phyloP scores from a whole-genome alignment of 2,113 vertebrate genomes.

The Spea multiplicata region DNA sequence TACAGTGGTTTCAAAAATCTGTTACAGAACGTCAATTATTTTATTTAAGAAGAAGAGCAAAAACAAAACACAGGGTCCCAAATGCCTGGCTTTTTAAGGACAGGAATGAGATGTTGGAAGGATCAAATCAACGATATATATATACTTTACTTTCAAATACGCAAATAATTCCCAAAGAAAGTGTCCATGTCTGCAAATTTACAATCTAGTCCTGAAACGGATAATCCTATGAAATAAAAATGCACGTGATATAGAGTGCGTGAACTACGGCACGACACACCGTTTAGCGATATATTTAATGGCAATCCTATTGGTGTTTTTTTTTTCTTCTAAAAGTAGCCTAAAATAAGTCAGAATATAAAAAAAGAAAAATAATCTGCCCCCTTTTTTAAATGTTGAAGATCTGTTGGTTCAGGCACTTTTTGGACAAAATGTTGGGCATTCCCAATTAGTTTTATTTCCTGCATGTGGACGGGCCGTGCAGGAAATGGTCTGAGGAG shows the following conservation, averaged over 20 bases:
- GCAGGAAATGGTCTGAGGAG: too few relatives aligned
- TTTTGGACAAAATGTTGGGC: too few relatives aligned
- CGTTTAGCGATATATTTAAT: neutral
- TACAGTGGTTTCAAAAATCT: neutral
- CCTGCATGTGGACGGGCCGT: too few relatives aligned
- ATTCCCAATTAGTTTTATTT: too few relatives aligned
- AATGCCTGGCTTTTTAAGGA: neutral
- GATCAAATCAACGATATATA: constrained; percentile 8
- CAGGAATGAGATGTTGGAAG: neutral
- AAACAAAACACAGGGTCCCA: neutral
- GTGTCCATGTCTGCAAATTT: constrained; percentile 21
- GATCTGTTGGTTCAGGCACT: too few relatives aligned
- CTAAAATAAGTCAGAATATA: constrained; percentile 20
- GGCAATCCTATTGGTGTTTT: constrained; percentile 15
- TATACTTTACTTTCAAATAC: constrained; percentile 22
- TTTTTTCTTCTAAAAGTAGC: constrained; percentile 23
- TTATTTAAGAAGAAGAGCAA: neutral
- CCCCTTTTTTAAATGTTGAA: too few relatives aligned
- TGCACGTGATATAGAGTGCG: constrained; percentile 15
- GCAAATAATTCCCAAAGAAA: constrained; percentile 23
- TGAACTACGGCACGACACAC: neutral
- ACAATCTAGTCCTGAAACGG: constrained; percentile 28
- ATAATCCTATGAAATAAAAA: constrained; percentile 31
- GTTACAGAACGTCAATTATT: neutral
- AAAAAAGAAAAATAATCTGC: too few relatives aligned